Evolutionary conservation across 2,113 vertebrate species (phyloP).

Genomic region (Grammomys dolichurus): DNA sequence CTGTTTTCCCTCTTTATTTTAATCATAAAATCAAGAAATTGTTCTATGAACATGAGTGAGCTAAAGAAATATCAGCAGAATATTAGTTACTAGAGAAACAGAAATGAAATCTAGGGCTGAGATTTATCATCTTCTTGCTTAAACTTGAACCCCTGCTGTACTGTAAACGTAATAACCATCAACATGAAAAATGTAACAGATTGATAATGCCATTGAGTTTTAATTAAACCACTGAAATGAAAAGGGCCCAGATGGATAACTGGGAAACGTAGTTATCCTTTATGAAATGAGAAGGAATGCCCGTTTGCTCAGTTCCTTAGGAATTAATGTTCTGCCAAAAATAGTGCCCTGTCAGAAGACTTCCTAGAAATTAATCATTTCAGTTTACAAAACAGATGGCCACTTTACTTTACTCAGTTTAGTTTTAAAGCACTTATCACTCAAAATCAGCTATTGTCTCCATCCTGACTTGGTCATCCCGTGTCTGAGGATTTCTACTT

Average conservation of each 20-base stretch:
- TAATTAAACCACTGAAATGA: slow-evolving; percentile 93
- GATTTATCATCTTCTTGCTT: slow-evolving; percentile 88
- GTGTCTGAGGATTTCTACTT: slow-evolving; percentile 45
- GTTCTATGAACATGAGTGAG: slow-evolving; percentile 85
- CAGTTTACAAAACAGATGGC: slow-evolving; percentile 89
- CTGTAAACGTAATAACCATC: slow-evolving; percentile 91
- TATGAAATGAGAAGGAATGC: slow-evolving; percentile 88
- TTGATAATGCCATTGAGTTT: slow-evolving; percentile 92
- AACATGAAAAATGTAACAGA: slow-evolving; percentile 92
- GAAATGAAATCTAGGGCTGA: slow-evolving; percentile 87
- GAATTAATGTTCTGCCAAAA: slow-evolving; percentile 87
- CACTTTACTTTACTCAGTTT: slow-evolving; percentile 87
- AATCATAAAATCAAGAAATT: slow-evolving; percentile 84
- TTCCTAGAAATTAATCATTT: slow-evolving; percentile 88
- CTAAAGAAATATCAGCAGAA: slow-evolving; percentile 86
- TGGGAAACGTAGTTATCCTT: slow-evolving; percentile 90
- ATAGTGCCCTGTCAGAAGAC: slow-evolving; percentile 86
- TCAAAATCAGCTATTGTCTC: slow-evolving; percentile 72
- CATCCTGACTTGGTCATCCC: slow-evolving; percentile 64
- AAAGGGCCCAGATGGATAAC: slow-evolving; percentile 91
- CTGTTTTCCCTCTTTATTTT: slow-evolving; percentile 78
- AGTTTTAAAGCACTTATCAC: slow-evolving; percentile 74
- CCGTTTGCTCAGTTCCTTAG: slow-evolving; percentile 83
- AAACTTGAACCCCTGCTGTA: slow-evolving; percentile 91
- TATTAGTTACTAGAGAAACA: slow-evolving; percentile 86